Base-by-base conservation (phyloP, 1,140 invertebrate species). In the Sminthurides bifidus region DNA sequence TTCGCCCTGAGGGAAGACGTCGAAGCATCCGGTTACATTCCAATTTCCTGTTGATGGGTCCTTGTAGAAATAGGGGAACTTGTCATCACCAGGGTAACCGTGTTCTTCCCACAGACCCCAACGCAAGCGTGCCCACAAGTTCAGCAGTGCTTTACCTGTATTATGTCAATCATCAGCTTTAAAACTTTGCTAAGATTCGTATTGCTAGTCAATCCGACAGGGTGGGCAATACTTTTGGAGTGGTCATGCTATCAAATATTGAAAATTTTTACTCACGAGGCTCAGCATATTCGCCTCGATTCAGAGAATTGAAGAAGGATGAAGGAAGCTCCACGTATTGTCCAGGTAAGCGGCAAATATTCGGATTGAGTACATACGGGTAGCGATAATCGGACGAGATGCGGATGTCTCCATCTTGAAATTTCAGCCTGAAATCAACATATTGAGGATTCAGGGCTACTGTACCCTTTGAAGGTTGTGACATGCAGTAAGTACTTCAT, bases 91-190 rank as follows among this genome's bases (percentile, higher is more conserved):
- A n/a, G 50, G 56, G 37, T 56, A 52, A 17, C 59, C 59, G 27
- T 56, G 52, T 44, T 55, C 58, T 8, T 61, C 60, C 60, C 60
- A 61, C 23, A 58, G 45, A 24, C 60, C 60, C 33, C 41, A 61
- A 19, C 60, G 37, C 30, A 31, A 56, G 23, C 56, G 26, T 5
- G 60, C 60, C 60, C 60, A 61, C 30, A 41, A 48, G 8, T 35
- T 54, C 3, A 61, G 15, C 24, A 61, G 37, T 24, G 56, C 55
- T 55, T 58, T 61, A 33, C 33, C 55, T 58, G 44, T 24, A 43
- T 21, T n/a, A n/a, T n/a, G n/a, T n/a, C n/a, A n/a, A n/a, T n/a
- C n/a, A n/a, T n/a, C n/a, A n/a, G n/a, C n/a, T n/a, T n/a, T n/a
- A n/a, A n/a, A n/a, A n/a, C n/a, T n/a, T n/a, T n/a, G n/a, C n/a